Base-by-base conservation (phyloP, 30 jellyfish, hydroid and myxozoan species). In the Pelagia noctiluca region DNA sequence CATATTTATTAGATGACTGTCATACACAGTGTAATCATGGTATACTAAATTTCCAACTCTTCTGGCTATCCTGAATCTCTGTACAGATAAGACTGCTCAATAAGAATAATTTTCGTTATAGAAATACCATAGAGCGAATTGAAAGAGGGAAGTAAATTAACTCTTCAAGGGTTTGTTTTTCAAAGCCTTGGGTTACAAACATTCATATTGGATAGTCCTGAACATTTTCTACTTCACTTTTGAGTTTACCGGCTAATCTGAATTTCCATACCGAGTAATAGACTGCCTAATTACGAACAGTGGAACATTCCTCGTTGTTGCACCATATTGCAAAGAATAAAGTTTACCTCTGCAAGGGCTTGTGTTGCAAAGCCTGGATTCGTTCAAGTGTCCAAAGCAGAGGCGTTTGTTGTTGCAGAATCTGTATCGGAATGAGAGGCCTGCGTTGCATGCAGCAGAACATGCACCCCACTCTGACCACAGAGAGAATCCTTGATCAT, bases 401-500 rank as follows among this genome's bases (percentile, higher is more conserved):
- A 29, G 35, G 0, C 23, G 7, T 1, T 60, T 49, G 32, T 80
- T 69, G 50, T 65, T 80, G 85, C 91, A 80, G 11, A 33, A 3
- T 66, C 91, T 80, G 28, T 52, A 0, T 26, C 91, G 50, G 8
- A 22, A 26, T 10, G 84, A 5, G 18, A 64, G 63, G 35, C 91
- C 91, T 8, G 75, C 82, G 37, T 80, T 80, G 63, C 91, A 80
- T 26, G n/a, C 31, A 30, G 54, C 72, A 0, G 91, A 64, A 34
- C 91, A 80, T 29, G 47, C 0, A 5, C 84, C 50, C 84, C 84
- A 80, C 12, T 24, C 13, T 11, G 91, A n/a, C 91, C 91, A 80
- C 3, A 46, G 1, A 0, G 83, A 25, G 26, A 64, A 80, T 13
- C 91, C 91, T 28, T 63, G 73, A 30, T 80, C 91, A 46, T 80